phyloP scores from a whole-genome alignment of 2,113 vertebrate species.

The Hiodon alosoides region DNA sequence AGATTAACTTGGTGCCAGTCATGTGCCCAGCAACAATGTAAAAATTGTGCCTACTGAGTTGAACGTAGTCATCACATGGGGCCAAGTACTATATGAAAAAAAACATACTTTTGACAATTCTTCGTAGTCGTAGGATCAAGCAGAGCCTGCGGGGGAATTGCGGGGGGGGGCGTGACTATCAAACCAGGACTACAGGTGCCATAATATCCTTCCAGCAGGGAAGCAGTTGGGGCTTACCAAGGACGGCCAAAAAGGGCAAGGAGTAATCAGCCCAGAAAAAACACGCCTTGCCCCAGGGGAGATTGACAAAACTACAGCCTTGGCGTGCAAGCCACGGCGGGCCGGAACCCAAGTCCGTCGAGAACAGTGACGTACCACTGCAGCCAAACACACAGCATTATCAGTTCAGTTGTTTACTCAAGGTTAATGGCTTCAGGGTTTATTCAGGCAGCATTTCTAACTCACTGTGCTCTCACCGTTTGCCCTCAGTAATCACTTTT shows the following conservation, averaged over 20 bases:
- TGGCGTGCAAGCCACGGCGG: no score
- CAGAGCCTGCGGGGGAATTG: background rate
- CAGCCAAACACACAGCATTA: background rate
- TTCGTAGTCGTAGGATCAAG: background rate
- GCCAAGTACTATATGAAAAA: background rate
- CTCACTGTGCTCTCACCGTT: no score
- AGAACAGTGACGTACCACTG: background rate
- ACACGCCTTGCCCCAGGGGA: constrained; percentile 33
- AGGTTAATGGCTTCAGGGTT: background rate
- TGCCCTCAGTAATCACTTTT: no score
- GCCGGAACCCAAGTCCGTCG: no score
- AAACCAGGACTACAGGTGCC: background rate
- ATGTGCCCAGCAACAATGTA: background rate
- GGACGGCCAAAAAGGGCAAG: constrained; percentile 39
- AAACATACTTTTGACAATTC: no score
- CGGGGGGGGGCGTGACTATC: background rate
- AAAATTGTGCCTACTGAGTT: background rate
- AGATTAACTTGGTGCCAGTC: no score
- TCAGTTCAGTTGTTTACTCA: background rate
- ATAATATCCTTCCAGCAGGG: background rate
- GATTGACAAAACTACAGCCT: constrained; percentile 32
- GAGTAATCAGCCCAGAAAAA: constrained; percentile 47
- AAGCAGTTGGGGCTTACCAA: constrained; percentile 30
- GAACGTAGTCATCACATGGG: no score
- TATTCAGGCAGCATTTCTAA: no score